Conservation (phyloP, 2,797 vertebrate species). For the Acanthornis magna region DNA sequence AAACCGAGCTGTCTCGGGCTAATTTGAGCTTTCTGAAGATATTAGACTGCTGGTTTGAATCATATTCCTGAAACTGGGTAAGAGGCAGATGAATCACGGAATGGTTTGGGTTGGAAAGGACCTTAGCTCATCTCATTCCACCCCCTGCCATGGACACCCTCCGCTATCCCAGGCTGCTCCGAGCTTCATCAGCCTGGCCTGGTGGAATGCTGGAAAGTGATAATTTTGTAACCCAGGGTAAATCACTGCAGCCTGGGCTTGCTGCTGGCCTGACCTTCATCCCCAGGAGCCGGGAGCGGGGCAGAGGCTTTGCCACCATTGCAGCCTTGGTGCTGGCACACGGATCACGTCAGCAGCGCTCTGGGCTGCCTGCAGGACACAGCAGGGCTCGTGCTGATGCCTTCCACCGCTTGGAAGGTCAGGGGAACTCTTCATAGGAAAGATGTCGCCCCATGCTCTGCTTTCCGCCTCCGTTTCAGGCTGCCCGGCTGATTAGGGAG, state of each 20-base stretch:
- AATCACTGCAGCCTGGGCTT: background rate
- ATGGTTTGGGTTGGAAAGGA: background rate
- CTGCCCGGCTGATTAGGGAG: background rate
- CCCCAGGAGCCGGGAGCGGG: accelerated
- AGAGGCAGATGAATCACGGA: background rate
- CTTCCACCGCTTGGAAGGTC: background rate
- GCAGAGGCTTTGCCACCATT: background rate
- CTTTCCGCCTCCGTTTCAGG: background rate
- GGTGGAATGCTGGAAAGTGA: background rate
- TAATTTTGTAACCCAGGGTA: background rate
- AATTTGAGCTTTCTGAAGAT: background rate
- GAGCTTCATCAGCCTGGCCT: background rate
- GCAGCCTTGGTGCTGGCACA: background rate
- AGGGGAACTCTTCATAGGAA: background rate
- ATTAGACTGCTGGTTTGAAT: constrained; percentile 16
- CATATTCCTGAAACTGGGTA: background rate
- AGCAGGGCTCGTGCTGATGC: background rate
- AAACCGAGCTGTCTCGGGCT: constrained; percentile 14
- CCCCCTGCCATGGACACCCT: background rate
- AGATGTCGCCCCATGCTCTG: accelerated
- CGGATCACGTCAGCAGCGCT: background rate
- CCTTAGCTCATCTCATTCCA: background rate
- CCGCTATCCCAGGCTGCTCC: background rate
- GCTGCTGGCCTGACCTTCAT: background rate
- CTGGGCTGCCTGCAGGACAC: background rate